Evolutionary conservation across 2,888 invertebrate genomes (phyloP).

Genomic region (Blastobasis lacticolella): DNA sequence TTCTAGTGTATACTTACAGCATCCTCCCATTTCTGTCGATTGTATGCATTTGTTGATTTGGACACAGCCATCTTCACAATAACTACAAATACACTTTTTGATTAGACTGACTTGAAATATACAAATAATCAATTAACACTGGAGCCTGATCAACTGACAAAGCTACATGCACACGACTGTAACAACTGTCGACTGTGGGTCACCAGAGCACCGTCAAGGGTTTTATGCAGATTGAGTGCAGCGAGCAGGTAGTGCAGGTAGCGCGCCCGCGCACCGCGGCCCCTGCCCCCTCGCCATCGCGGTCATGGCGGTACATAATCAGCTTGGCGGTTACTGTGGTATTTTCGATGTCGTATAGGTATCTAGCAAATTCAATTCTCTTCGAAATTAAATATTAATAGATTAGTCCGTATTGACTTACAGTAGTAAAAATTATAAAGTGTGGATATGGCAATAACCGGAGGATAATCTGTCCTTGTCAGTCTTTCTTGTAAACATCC

Average conservation of each 20-base stretch:
- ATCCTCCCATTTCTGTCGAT: constrained; percentile 96
- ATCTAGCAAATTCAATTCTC: too few relatives aligned
- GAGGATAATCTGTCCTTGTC: too few relatives aligned
- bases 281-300: too few relatives aligned
- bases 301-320: too few relatives aligned
- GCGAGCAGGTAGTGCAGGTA: not conserved
- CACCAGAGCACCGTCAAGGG: not conserved
- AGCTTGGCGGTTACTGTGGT: too few relatives aligned
- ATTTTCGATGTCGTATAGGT: too few relatives aligned
- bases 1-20: constrained; percentile 75
- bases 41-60: constrained; percentile 92
- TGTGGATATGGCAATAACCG: too few relatives aligned
- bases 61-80: constrained; percentile 81
- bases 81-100: not conserved
- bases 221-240: not conserved
- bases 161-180: not conserved
- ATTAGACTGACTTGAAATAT: not conserved
- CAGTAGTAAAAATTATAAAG: too few relatives aligned
- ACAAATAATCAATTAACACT: not conserved
- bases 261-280: not conserved
- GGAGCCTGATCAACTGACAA: not conserved
- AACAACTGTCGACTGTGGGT: not conserved
- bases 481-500: too few relatives aligned
- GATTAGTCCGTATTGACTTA: too few relatives aligned
- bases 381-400: too few relatives aligned